Conservation (phyloP, 2,888 invertebrate genomes). For the Rhopalosiphum nymphaeae region DNA sequence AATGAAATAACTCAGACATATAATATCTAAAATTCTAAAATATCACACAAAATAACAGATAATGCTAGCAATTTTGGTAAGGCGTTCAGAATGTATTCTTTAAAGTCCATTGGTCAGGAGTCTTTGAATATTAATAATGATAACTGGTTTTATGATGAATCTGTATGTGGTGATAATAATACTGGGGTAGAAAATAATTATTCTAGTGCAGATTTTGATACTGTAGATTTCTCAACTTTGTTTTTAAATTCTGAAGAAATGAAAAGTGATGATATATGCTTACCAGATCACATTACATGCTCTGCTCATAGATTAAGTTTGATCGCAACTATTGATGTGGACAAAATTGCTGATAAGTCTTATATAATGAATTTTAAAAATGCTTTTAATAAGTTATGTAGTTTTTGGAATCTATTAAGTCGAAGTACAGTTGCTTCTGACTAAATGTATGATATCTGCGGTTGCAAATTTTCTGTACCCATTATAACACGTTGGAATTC, state of each 20-base stretch:
- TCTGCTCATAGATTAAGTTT: not conserved
- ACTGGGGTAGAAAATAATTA: too few species aligned
- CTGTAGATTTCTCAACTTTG: not conserved
- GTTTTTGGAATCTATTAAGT: constrained; percentile 37
- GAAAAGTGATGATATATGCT: not conserved
- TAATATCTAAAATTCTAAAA: not conserved
- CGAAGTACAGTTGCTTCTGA: constrained; percentile 18
- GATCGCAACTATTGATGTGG: constrained; percentile 1
- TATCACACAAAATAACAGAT: not conserved
- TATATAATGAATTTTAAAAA: not conserved
- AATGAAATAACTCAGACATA: not conserved
- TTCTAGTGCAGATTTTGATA: not conserved
- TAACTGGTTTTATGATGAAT: not conserved
- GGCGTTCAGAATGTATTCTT: not conserved
- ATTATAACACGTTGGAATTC: constrained; percentile 31
- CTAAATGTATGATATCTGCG: constrained; percentile 7
- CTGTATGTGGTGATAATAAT: not conserved
- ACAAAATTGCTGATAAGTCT: not conserved
- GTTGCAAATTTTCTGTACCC: constrained; percentile 27
- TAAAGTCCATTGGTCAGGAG: not conserved
- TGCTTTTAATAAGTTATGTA: constrained; percentile 17
- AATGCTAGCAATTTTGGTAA: constrained; percentile 35
- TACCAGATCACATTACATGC: not conserved
- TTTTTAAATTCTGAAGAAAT: not conserved
- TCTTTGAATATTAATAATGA: not conserved